Evolutionary conservation across 2,888 invertebrate species (phyloP), one percentile per base, ranked within the genome.

Genomic region (Cephus pygmeus): DNA sequence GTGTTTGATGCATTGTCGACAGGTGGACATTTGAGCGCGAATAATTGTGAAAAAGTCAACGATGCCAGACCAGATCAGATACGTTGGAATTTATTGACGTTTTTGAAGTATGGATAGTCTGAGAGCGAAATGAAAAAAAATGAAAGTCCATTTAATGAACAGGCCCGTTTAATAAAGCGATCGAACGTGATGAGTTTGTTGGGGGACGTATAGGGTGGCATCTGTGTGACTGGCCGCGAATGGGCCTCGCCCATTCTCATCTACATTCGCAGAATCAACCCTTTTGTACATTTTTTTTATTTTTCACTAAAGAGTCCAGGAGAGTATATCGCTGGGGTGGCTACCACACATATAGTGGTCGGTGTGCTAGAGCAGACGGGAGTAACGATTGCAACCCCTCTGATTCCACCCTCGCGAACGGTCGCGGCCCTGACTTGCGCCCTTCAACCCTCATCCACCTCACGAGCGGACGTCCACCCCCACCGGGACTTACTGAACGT

Each of bases 331-430:
- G 81, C 78, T 79, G 73, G 77, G 81, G 81, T 79, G 77, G 81
- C 81, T 73, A 69, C 31, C 12, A 34, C 31, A 31, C 11, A 76
- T 79, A 74, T 35, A 76, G 77, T 84, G 82, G 84, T 85, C 83
- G 87, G 84, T 84, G 89, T 89, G 89, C 90, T 84, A 34, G 34
- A 34, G 87, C 87, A 89, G 89, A 90, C 89, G 86, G 83, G 86
- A 87, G 87, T 89, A 90, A 90, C 89, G 90, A 90, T 89, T 89
- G 85, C 87, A 73, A 76, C 36, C 75, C 79, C 77, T 76, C 77
- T 77, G 73, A 76, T 76, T 77, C 77, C 75, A 76, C 76, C 78
- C 74, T 69, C 74, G 35, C 79, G 71, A 73, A 68, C 79, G 75
- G 69, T 79, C 73, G 74, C 80, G 73, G 36, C 34, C 75, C 71